phyloP scores from a whole-genome alignment of 2,113 vertebrate species.

The Pygathrix nemaeus region DNA sequence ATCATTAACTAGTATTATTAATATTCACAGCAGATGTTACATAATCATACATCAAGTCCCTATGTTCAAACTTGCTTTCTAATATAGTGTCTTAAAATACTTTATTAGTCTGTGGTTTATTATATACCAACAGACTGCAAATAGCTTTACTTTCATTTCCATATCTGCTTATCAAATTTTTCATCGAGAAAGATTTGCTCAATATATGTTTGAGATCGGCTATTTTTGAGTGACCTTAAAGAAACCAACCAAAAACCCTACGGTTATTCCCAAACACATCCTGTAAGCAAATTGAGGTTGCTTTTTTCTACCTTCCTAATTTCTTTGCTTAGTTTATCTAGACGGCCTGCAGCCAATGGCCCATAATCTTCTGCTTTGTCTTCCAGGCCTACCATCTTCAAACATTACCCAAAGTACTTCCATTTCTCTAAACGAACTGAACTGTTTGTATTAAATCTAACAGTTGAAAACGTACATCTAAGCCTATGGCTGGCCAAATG shows the following conservation, averaged over 20 bases:
- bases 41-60: not conserved
- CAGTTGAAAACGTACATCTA: not conserved
- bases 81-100: not conserved
- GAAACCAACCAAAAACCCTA: not conserved
- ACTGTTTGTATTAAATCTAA: not conserved
- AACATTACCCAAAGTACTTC: not conserved
- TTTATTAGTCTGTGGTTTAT: constrained; percentile 19
- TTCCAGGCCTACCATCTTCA: not conserved
- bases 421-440: not conserved
- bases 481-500: not conserved
- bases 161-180: constrained; percentile 18
- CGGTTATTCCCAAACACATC: not conserved
- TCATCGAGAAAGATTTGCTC: not conserved
- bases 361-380: not conserved
- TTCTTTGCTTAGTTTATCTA: not conserved
- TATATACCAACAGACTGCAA: not conserved
- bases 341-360: not conserved
- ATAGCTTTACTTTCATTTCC: constrained; percentile 8
- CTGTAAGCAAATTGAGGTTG: not conserved
- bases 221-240: not conserved
- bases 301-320: not conserved
- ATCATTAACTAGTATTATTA: constrained; percentile 67
- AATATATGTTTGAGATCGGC: not conserved
- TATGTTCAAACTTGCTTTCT: not conserved
- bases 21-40: constrained; percentile 66